Evolutionary conservation across 2,888 invertebrate species (phyloP), one percentile per base, ranked within the genome.

Genomic region (Machimus rusticus): DNA sequence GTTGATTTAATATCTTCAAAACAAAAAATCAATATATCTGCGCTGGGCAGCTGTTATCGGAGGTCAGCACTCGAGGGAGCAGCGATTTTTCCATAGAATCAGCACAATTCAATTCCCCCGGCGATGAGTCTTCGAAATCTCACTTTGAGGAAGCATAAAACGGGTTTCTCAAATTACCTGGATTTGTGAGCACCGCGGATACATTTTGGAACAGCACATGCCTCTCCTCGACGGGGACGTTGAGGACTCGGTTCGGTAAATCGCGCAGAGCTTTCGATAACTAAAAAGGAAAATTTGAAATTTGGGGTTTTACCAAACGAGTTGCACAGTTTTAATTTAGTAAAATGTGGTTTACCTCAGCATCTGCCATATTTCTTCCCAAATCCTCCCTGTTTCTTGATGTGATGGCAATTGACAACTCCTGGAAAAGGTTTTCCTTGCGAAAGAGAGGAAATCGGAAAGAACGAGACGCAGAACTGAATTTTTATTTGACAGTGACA

Each of bases 161-260:
- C 28, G 66, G 66, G 66, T 66, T 66, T 55, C 2, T 2, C 0
- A 66, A 76, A 51, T 93, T 93, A 97, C 97, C 96, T 93, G 96
- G 94, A 92, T 95, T 95, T 91, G 95, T 94, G 91, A 97, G 93
- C 92, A 96, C 95, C 31, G 90, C 89, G 39, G 90, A 90, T 4
- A 93, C 91, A 90, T 91, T 91, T 86, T 90, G 88, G 89, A 93
- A 93, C 12, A 93, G 88, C 86, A 89, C 88, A 37, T 88, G 89
- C 74, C 93, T 91, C 89, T 93, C 93, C 19, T 92, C 92, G 1
- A 91, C 88, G 46, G 90, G 81, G 28, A 91, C 91, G 89, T 90
- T 91, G 1, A 93, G 89, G 14, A 92, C 92, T 88, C 92, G 91
- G 88, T 92, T 92, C 2, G 93, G 92, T 81, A 93, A 90, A 90